phyloP scores from a whole-genome alignment of 2,888 invertebrate genomes.

The Agonum fuliginosum region DNA sequence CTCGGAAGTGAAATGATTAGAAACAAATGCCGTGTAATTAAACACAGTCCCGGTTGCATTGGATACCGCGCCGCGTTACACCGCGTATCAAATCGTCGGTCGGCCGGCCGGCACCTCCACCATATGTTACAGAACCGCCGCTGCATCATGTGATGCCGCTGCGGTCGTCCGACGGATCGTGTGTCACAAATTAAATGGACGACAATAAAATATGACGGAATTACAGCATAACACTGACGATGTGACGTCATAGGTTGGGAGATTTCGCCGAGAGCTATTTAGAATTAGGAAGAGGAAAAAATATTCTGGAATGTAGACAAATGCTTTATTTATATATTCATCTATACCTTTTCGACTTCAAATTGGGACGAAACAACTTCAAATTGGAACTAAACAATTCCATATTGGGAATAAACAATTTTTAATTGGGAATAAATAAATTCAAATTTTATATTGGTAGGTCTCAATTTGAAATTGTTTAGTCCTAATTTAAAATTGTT shows the following conservation, averaged over 20 bases:
- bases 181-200: slow-evolving; percentile 55
- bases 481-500: too few relatives aligned
- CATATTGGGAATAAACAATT: too few relatives aligned
- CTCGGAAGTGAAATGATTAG: slow-evolving; percentile 38
- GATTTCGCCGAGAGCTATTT: too few relatives aligned
- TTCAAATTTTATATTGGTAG: too few relatives aligned
- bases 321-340: too few relatives aligned
- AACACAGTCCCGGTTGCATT: slow-evolving; percentile 22
- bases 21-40: slow-evolving; percentile 46
- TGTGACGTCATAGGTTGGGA: background rate
- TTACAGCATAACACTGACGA: background rate
- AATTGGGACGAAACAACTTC: too few relatives aligned
- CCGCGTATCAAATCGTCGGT: slow-evolving; percentile 41
- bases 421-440: too few relatives aligned
- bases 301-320: too few relatives aligned
- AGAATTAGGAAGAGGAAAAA: too few relatives aligned
- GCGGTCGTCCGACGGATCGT: slow-evolving; percentile 52
- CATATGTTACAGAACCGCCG: slow-evolving; percentile 50
- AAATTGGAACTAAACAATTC: too few relatives aligned
- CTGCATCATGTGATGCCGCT: slow-evolving; percentile 49
- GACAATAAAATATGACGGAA: slow-evolving; percentile 52
- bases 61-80: background rate
- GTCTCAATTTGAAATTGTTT: too few relatives aligned
- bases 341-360: too few relatives aligned
- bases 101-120: slow-evolving; percentile 25